Conservation (phyloP, 2,797 vertebrate genomes). For the Sphaeramia orbicularis region DNA sequence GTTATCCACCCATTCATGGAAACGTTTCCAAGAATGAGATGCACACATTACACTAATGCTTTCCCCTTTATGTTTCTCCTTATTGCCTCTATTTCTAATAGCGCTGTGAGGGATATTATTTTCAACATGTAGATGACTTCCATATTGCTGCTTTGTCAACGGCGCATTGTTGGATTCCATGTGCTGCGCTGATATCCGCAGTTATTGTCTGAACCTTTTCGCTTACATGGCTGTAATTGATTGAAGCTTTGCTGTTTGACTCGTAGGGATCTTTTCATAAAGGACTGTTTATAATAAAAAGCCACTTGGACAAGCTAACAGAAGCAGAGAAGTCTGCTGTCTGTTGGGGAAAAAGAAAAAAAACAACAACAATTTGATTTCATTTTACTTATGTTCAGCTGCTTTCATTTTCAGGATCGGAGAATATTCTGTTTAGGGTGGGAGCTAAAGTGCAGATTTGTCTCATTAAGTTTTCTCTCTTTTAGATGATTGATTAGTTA, state of each 20-base stretch:
- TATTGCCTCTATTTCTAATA: slow-evolving; percentile 41
- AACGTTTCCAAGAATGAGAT: slow-evolving; percentile 44
- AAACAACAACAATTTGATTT: slow-evolving; percentile 23
- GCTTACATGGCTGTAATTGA: slow-evolving; percentile 51
- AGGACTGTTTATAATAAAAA: slow-evolving; percentile 58
- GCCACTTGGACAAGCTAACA: slow-evolving; percentile 65
- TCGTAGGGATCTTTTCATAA: slow-evolving; percentile 38
- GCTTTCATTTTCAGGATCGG: slow-evolving; percentile 55
- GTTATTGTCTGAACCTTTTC: slow-evolving; percentile 38
- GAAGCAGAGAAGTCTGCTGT: slow-evolving; percentile 51
- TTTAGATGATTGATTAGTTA: slow-evolving; percentile 47
- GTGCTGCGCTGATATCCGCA: slow-evolving; percentile 40
- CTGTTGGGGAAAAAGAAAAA: slow-evolving; percentile 50
- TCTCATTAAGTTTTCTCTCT: slow-evolving; percentile 62
- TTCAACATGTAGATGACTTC: slow-evolving; percentile 37
- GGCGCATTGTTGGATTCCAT: slow-evolving; percentile 33
- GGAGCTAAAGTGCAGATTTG: slow-evolving; percentile 51
- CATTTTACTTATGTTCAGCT: slow-evolving; percentile 60
- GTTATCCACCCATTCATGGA: slow-evolving; percentile 36
- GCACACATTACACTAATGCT: slow-evolving; percentile 10
- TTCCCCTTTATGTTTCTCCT: slow-evolving; percentile 32
- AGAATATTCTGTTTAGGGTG: slow-evolving; percentile 56
- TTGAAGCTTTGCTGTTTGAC: slow-evolving; percentile 40
- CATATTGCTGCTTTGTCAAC: slow-evolving; percentile 33
- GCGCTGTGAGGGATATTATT: slow-evolving; percentile 35